Conservation (phyloP, 2,797 vertebrate species). For the Margarornis squamiger region DNA sequence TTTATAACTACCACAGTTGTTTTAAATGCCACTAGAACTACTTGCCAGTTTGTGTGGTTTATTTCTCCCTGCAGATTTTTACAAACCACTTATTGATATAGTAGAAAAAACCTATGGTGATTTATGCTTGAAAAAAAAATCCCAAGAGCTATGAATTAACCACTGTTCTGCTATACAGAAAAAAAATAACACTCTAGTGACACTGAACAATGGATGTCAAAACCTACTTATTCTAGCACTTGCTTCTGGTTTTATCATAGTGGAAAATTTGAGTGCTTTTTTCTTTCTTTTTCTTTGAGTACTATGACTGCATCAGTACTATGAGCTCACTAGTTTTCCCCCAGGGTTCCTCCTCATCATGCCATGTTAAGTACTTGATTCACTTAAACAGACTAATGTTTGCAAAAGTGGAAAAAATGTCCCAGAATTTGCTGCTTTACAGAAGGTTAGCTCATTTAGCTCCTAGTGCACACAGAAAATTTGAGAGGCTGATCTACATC, state of each 20-base stretch:
- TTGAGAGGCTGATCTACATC: neutral
- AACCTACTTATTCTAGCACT: conserved; percentile 59
- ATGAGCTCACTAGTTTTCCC: conserved; percentile 73
- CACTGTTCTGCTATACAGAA: conserved; percentile 66
- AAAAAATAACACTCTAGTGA: conserved; percentile 48
- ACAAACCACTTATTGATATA: conserved; percentile 74
- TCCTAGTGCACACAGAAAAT: conserved; percentile 3
- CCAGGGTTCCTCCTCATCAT: conserved; percentile 57
- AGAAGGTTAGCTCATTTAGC: conserved; percentile 58
- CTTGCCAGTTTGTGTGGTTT: conserved; percentile 70
- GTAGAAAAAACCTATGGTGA: conserved; percentile 36
- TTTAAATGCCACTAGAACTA: conserved; percentile 67
- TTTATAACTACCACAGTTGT: conserved; percentile 78
- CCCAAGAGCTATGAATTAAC: conserved; percentile 72
- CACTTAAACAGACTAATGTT: conserved; percentile 63
- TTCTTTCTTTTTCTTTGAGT: conserved; percentile 71
- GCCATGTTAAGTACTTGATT: conserved; percentile 71
- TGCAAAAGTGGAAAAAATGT: conserved; percentile 63
- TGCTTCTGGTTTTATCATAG: conserved; percentile 83
- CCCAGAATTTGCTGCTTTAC: conserved; percentile 45
- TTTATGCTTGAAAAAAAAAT: conserved; percentile 62
- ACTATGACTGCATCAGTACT: conserved; percentile 71
- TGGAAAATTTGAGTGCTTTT: conserved; percentile 78
- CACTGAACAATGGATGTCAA: conserved; percentile 74
- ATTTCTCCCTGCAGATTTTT: conserved; percentile 74